Base-by-base conservation (phyloP, 2,888 invertebrate genomes). In the Chymomyza amoena region DNA sequence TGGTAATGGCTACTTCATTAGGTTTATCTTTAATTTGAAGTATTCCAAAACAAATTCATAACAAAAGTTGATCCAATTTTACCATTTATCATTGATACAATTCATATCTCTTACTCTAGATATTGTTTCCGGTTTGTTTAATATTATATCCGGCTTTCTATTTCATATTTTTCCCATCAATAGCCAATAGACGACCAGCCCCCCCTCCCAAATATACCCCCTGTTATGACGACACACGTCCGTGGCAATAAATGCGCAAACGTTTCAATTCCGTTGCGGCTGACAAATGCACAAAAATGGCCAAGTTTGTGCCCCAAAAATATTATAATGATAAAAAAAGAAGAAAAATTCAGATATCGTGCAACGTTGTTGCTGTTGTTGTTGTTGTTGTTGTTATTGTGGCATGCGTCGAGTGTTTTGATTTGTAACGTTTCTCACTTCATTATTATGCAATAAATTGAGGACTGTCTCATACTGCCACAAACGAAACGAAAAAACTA, bases 351-450 rank as follows among this genome's bases (percentile, higher is more conserved):
- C 32, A 28, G 64, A 60, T 52, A 45, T 10, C 39, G 4, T 45
- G 13, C 13, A 4, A 45, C 6, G 13, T 45, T 13, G 39, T 45
- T 45, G 39, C 13, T 36, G 36, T 36, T 32, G 32, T 32, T 36
- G 2, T 9, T 16, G 62, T 25, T 18, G 66, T 16, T 32, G 59
- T 50, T 78, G 72, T 72, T 69, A 75, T 61, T 65, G 72, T 73
- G 78, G 79, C 87, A 87, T 88, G 89, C 82, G 90, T 90, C 90
- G 90, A 90, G 90, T 90, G 90, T 88, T 90, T 90, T 90, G 90
- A 90, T 90, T 90, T 90, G 90, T 88, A 89, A 90, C 90, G 90
- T 90, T 90, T 90, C 89, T 90, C 90, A 90, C 90, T 90, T 90
- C 89, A 90, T 90, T 90, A 90, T 90, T 90, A 89, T 89, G 89